phyloP scores from a whole-genome alignment of 2,888 invertebrate species.

The Dryobota labecula region DNA sequence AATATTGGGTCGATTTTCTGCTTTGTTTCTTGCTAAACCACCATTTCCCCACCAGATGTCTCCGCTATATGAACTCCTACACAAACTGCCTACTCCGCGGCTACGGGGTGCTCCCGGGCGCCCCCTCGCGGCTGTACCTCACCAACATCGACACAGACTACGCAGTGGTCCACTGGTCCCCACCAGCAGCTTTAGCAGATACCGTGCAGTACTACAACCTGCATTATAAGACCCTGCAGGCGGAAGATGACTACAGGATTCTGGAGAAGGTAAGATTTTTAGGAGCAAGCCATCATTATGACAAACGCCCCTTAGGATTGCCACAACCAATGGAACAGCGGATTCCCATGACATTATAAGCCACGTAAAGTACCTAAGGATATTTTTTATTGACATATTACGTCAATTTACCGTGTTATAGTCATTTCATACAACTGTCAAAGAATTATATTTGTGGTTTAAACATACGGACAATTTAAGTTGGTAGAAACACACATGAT shows the following conservation, averaged over 20 bases:
- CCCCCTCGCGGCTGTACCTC: slow-evolving; percentile 93
- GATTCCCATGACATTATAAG: no score
- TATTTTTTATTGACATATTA: no score
- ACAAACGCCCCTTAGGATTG: no score
- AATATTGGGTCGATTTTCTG: no score
- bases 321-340: no score
- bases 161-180: slow-evolving; percentile 94
- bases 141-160: slow-evolving; percentile 94
- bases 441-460: no score
- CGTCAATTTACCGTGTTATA: no score
- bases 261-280: slow-evolving; percentile 85
- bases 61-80: slow-evolving; percentile 95
- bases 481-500: no score
- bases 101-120: slow-evolving; percentile 95
- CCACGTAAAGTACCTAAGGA: no score
- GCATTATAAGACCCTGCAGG: slow-evolving; percentile 90
- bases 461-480: no score
- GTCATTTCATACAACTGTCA: no score
- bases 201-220: slow-evolving; percentile 93
- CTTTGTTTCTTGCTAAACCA: not conserved
- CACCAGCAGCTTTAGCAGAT: slow-evolving; percentile 93
- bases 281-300: no score
- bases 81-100: slow-evolving; percentile 96
- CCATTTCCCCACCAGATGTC: slow-evolving; percentile 86
- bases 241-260: slow-evolving; percentile 90